phyloP scores from a whole-genome alignment of 2,113 vertebrate species.

The Pollimyrus isidori region DNA sequence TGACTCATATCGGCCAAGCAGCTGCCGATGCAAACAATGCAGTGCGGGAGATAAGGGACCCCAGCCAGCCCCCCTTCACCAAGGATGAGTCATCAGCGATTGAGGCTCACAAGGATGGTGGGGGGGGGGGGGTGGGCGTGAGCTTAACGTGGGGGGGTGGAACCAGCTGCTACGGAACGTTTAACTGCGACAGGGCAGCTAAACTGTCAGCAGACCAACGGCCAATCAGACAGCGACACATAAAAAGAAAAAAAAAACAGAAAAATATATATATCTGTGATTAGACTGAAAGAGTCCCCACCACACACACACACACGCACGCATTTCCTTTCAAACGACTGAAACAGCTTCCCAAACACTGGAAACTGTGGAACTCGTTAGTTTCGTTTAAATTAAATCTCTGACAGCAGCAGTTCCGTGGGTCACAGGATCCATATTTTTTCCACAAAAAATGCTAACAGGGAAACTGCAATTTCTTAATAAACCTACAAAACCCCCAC shows the following conservation, averaged over 20 bases:
- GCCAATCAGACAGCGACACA: not conserved
- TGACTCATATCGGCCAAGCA: not conserved
- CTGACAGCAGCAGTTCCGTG: not conserved
- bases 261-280: not conserved
- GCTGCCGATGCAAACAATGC: not conserved
- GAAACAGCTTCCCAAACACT: not conserved
- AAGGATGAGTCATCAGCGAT: slow-evolving; percentile 7
- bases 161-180: not conserved
- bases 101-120: not conserved
- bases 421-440: not conserved
- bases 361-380: not conserved
- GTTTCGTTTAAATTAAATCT: not conserved
- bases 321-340: not conserved
- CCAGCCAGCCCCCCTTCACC: not conserved
- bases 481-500: not conserved
- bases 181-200: not conserved
- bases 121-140: not conserved
- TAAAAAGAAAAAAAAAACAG: not conserved
- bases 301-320: not conserved
- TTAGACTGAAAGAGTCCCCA: not conserved
- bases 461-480: not conserved
- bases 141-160: not conserved
- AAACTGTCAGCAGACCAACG: not conserved
- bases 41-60: not conserved
- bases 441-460: not conserved